These are phyloP conservation scores for Gnathonemus longibarbis DNA, from an alignment of 2,113 vertebrate genomes.

Conservation along the genomic window DNA sequence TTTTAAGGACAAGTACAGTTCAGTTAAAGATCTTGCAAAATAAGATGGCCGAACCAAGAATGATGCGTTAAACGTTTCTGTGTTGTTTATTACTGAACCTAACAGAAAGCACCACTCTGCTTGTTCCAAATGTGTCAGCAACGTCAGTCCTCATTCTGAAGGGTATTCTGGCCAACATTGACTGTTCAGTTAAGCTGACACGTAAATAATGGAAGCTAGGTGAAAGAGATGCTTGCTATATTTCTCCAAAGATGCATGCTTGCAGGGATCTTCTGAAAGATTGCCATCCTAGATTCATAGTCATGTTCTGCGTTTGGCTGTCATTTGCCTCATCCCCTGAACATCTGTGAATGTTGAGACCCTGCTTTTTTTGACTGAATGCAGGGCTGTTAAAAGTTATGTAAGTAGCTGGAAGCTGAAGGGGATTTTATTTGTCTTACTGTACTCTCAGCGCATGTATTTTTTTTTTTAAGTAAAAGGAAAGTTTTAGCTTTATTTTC, in stretches of 20 bases:
- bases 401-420: not conserved
- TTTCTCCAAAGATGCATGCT: not conserved
- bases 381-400: conserved; percentile 14
- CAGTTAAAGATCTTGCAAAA: not conserved
- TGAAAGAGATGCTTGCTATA: not conserved
- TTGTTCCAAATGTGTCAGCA: not conserved
- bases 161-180: not conserved
- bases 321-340: not conserved
- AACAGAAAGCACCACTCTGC: not conserved
- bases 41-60: not conserved
- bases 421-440: not conserved
- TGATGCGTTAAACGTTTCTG: not conserved
- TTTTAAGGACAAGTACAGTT: not conserved
- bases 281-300: not conserved
- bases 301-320: not conserved
- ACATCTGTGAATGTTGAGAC: not conserved
- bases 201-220: not conserved
- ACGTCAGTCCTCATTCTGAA: not conserved
- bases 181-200: not conserved
- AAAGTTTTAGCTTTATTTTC: not conserved
- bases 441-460: not conserved
- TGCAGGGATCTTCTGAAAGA: not conserved
- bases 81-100: not conserved
- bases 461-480: not conserved
- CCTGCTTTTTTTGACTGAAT: not conserved